Conservation (phyloP, 2,888 invertebrate genomes). For the Drosophila longiperda region DNA sequence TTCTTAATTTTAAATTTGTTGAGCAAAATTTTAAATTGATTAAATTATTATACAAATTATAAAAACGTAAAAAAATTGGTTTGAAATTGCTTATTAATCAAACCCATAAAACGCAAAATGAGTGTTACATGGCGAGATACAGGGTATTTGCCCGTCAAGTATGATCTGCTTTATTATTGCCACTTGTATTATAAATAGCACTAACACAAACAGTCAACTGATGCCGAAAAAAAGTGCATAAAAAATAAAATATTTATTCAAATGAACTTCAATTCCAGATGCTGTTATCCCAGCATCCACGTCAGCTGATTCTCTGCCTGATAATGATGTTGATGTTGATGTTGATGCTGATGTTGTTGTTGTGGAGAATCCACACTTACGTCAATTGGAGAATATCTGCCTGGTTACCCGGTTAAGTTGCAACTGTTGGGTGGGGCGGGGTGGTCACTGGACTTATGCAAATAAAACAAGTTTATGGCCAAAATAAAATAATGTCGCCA, state of each 20-base stretch:
- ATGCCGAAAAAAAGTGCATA: slow-evolving; percentile 73
- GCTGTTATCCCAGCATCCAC: slow-evolving; percentile 66
- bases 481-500: slow-evolving; percentile 53
- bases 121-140: neutral
- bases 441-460: slow-evolving; percentile 63
- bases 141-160: slow-evolving; percentile 3
- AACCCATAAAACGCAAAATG: neutral
- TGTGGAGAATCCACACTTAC: slow-evolving; percentile 1
- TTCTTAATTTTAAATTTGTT: neutral
- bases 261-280: slow-evolving; percentile 19
- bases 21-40: neutral
- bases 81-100: neutral
- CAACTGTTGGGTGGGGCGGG: slow-evolving; percentile 29
- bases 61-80: neutral
- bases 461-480: slow-evolving; percentile 77
- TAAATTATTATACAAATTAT: neutral
- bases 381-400: slow-evolving; percentile 39
- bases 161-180: neutral
- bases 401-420: slow-evolving; percentile 18
- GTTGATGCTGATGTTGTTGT: neutral
- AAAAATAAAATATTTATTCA: slow-evolving; percentile 62
- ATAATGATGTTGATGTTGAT: neutral
- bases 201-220: slow-evolving; percentile 60
- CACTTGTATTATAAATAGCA: slow-evolving; percentile 63
- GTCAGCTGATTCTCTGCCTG: slow-evolving; percentile 41